Evolutionary conservation across 2,888 invertebrate genomes (phyloP), one percentile per base, ranked within the genome.

Genomic region (Alsophila aescularia): DNA sequence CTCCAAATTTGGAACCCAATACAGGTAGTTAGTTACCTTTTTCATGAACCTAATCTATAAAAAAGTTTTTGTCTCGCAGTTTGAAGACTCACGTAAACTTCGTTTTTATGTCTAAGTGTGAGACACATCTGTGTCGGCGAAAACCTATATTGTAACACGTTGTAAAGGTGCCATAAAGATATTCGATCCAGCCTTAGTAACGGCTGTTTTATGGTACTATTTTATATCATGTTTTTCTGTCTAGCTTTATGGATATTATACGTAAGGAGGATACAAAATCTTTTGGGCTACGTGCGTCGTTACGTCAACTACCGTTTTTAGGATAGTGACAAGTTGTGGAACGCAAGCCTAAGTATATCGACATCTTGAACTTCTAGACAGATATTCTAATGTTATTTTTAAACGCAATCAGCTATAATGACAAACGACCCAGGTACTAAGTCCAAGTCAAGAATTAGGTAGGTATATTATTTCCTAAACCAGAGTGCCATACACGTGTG

Each of bases 81-180:
- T 42, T 24, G 41, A 31, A 53, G 27, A 50, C 42, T 35, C 36
- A 29, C 40, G 47, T 52, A 39, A 61, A 59, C 44, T 61, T 52
- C 51, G 35, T 56, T 64, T 60, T 58, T 58, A 64, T 58, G 54
- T 45, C 36, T 49, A 52, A 57, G 52, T 57, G 40, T 55, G 48
- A 41, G 53, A 36, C 62, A 52, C 64, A 62, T 58, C 54, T 60
- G 56, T 37, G 52, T 53, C 44, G 56, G 31, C 49, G 51, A 56
- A 62, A 56, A 45, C 49, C 43, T 62, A 60, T 62, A 52, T 54
- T 54, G 58, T 57, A 57, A 53, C 57, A 59, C 60, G 49, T 53
- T 51, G 53, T 60, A 51, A 55, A 59, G 45, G 52, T 47, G 47
- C 57, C 41, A 51, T 60, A 60, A 62, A 62, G 56, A 51, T 52